Evolutionary conservation across 2,797 vertebrate genomes (phyloP).

Genomic region (Hephaestus fuliginosus): DNA sequence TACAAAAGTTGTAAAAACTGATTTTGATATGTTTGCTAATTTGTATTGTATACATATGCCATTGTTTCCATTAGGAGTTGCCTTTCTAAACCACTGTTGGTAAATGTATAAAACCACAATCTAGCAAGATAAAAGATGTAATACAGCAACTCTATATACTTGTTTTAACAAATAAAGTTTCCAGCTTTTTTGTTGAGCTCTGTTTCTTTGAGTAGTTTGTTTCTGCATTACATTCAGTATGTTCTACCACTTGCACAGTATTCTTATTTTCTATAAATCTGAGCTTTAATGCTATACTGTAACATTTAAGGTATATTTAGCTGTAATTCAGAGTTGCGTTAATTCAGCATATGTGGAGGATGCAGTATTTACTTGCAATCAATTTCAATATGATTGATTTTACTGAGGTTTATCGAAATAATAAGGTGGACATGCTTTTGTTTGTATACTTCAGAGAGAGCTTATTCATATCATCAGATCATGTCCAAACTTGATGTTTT

Average conservation of each 20-base stretch:
- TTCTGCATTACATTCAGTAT: not conserved
- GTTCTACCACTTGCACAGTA: not conserved
- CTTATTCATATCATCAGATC: not conserved
- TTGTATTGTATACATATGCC: conserved; percentile 94
- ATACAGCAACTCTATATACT: conserved; percentile 86
- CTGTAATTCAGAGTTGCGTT: not conserved
- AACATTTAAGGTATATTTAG: not conserved
- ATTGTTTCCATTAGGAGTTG: conserved; percentile 94
- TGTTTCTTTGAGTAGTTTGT: conserved; percentile 54
- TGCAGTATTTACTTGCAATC: not conserved
- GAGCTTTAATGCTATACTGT: not conserved
- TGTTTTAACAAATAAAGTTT: conserved; percentile 89
- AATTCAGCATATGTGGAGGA: not conserved
- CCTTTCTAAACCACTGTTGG: conserved; percentile 93
- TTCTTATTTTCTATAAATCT: conserved; percentile 1
- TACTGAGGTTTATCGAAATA: not conserved
- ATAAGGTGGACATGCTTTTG: not conserved
- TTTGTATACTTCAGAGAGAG: conserved; percentile 7
- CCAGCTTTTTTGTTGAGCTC: conserved; percentile 86
- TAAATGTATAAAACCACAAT: conserved; percentile 89
- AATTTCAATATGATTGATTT: not conserved
- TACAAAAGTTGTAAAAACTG: conserved; percentile 94
- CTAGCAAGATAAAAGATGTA: conserved; percentile 85
- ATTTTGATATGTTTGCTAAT: conserved; percentile 94
- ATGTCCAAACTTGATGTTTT: conserved; percentile 24